Evolutionary conservation across 2,797 vertebrate genomes (phyloP), one percentile per base, ranked within the genome.

Genomic region (Psittacula derbiana): DNA sequence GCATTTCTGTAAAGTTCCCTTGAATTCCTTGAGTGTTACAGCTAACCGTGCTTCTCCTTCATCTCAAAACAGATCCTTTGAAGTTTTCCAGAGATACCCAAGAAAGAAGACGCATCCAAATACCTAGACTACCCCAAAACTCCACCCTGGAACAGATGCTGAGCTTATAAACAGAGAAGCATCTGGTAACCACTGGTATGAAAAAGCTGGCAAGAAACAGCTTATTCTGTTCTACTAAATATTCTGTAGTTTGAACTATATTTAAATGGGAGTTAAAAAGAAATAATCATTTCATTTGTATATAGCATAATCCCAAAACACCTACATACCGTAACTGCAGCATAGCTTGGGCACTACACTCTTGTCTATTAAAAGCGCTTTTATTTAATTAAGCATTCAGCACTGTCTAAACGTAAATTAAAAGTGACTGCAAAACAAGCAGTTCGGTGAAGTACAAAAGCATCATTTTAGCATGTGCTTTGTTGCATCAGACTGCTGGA

Each of bases 131-230:
- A n/a, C 61, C 86, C 85, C 83, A 79, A 72, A n/a, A 84, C 88
- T 84, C 92, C 88, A 82, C 93, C 81, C 87, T 88, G 65, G 57
- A 95, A 80, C 94, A 97, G 92, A 97, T 95, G 93, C 92, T 0
- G 0, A 75, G 81, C 69, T 88, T 93, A 80, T 93, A 91, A 97
- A 96, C 80, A 80, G 74, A 72, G 92, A 44, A 61, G 79, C 94
- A 94, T 96, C 85, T 86, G 82, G 92, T 76, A 97, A 96, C 80
- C 84, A 83, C 83, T 61, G 86, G 79, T 80, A 95, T 78, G 88
- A 88, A 90, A 96, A 52, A 88, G 50, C 74, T 93, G 95, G 66
- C 91, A 84, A 71, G 91, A 55, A 58, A 55, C 76, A 76, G 49
- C 75, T 93, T 66, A 41, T 78, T 95, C 84, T 86, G 66, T 92